Base-by-base conservation (phyloP, 1,140 invertebrate species). In the Lutraria rhynchaena region DNA sequence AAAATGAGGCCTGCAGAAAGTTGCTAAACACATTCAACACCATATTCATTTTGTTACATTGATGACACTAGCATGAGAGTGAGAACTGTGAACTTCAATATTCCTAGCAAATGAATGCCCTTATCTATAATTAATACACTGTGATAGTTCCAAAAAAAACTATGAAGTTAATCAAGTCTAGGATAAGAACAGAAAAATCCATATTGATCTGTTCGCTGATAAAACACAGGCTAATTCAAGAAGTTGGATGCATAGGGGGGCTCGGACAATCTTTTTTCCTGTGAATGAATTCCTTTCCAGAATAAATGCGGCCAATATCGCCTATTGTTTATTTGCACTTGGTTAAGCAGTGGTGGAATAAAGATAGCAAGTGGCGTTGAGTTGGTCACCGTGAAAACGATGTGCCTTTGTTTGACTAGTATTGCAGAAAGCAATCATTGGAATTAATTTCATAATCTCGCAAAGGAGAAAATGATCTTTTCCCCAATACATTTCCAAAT, bases 111-210 rank as follows among this genome's bases (percentile, higher is more conserved):
- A 77, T 65, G 74, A 67, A 67, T 22, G 74, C 65, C 57, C 77
- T 81, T 81, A 81, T 81, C 77, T 81, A 70, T 81, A 81, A 81
- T 81, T 81, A 81, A 81, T 81, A 81, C 67, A 71, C 53, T 46
- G 67, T 81, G 77, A 81, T 61, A 81, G 51, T 71, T 81, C 65
- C 77, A 81, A 81, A 81, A 70, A 53, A 77, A 77, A 77, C 74
- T 77, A 77, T 77, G 58, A 74, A 81, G 65, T 81, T 81, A 81
- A 81, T 81, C 78, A 81, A 73, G 53, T 80, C 63, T 55, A n/a
- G 29, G 46, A 46, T 37, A 53, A 27, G 53, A 58, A 71, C 29
- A 57, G 67, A 71, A 81, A 81, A 81, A 81, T 81, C 69, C n/a
- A 63, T 81, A 81, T 81, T 81, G 78, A 81, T 81, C 51, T 63